phyloP scores from a whole-genome alignment of 2,113 vertebrate genomes.

The Bucco capensis region DNA sequence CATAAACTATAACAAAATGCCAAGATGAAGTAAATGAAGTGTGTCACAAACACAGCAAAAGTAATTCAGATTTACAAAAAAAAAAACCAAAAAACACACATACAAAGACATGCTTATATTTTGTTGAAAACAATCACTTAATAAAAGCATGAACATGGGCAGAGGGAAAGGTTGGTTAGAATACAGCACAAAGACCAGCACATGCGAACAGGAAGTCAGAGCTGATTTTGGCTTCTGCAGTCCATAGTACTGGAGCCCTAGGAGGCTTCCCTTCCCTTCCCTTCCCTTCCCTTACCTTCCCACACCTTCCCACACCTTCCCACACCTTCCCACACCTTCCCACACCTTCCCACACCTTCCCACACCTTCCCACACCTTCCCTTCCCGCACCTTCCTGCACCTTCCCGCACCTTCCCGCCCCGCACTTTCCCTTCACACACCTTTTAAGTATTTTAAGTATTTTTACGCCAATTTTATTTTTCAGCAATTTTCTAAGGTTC shows the following conservation, averaged over 20 bases:
- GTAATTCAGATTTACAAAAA: conserved; percentile 69
- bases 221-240: neutral
- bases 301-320: no score
- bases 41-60: conserved; percentile 76
- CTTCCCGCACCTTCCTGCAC: no score
- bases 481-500: neutral
- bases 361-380: no score
- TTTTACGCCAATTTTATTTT: neutral
- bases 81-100: neutral
- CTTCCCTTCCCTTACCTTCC: no score
- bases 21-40: conserved; percentile 81
- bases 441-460: no score
- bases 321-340: neutral
- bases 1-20: conserved; percentile 82
- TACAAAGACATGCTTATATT: conserved; percentile 14
- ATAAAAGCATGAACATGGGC: neutral
- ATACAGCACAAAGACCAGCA: neutral
- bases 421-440: no score
- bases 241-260: neutral
- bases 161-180: neutral
- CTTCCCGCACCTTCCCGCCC: neutral
- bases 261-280: neutral
- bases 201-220: neutral
- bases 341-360: neutral
- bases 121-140: conserved; percentile 26